Conservation (phyloP, 2,888 invertebrate genomes). For the Cotesia congregata region DNA sequence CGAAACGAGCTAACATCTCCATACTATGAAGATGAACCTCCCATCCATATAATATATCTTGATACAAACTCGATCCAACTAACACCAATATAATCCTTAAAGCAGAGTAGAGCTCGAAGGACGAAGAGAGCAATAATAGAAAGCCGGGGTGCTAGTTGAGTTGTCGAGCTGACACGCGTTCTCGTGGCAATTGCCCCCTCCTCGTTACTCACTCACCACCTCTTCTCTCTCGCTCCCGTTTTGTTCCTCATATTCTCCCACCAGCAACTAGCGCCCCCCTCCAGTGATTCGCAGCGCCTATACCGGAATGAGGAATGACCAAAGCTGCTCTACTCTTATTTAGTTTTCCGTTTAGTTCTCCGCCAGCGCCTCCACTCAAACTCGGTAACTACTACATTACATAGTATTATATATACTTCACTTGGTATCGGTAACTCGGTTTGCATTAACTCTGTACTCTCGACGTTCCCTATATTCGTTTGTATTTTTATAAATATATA, state of each 20-base stretch:
- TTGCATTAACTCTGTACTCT: too few species aligned
- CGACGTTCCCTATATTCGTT: too few species aligned
- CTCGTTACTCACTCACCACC: constrained; percentile 29
- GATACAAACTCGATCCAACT: too few species aligned
- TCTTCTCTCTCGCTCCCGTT: constrained; percentile 31
- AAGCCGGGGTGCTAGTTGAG: constrained; percentile 65
- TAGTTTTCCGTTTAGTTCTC: too few species aligned
- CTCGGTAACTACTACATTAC: too few species aligned
- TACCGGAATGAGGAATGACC: constrained; percentile 5
- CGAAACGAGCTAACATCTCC: neutral
- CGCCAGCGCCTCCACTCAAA: too few species aligned
- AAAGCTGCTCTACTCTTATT: constrained; percentile 32
- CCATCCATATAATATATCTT: too few species aligned
- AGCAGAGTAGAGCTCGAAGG: neutral
- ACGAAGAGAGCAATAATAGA: constrained; percentile 43
- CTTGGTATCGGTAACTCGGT: too few species aligned
- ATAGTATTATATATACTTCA: too few species aligned
- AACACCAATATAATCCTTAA: neutral
- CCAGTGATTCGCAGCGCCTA: constrained; percentile 3
- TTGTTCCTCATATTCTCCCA: constrained; percentile 37
- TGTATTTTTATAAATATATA: too few species aligned
- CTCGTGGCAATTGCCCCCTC: constrained; percentile 42
- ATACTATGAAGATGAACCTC: too few species aligned
- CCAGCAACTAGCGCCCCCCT: constrained; percentile 30
- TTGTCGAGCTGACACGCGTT: constrained; percentile 70